Evolutionary conservation across 2,888 invertebrate genomes (phyloP).

Genomic region (Villa cingulata): DNA sequence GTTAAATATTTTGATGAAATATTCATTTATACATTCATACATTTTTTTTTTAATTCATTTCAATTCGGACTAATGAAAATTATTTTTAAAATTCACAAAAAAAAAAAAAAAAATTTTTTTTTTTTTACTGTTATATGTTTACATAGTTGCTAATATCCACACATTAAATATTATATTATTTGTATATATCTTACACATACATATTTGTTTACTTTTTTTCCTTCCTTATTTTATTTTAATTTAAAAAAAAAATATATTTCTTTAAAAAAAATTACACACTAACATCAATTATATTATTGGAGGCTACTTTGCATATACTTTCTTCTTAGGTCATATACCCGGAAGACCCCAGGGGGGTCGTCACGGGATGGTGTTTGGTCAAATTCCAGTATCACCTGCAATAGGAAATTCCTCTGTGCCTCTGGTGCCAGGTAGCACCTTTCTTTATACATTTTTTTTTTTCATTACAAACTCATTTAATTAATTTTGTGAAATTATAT

Average conservation of each 20-base stretch:
- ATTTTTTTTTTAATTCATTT: neutral
- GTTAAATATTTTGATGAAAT: too few relatives aligned
- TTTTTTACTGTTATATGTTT: neutral
- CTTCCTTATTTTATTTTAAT: neutral
- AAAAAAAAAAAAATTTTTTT: neutral
- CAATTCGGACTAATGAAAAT: neutral
- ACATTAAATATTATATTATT: neutral
- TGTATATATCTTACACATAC: neutral
- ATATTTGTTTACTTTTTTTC: neutral
- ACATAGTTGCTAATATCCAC: neutral
- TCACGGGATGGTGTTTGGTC: conserved; percentile 51
- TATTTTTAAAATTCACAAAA: neutral
- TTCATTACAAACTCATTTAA: conserved; percentile 5
- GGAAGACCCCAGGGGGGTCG: conserved; percentile 51
- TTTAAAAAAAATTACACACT: conserved; percentile 1
- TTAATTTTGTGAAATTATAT: conserved; percentile 7
- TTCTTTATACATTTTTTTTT: conserved; percentile 24
- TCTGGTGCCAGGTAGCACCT: conserved; percentile 40
- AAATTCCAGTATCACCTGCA: conserved; percentile 39
- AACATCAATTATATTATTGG: conserved; percentile 4
- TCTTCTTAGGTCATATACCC: conserved; percentile 43
- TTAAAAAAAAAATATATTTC: neutral
- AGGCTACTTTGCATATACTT: conserved; percentile 8
- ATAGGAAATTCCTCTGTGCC: conserved; percentile 38
- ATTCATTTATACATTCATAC: too few relatives aligned